These are phyloP conservation scores for Anguilla anguilla DNA, from an alignment of 2,797 vertebrate species.

Conservation along the genomic window DNA sequence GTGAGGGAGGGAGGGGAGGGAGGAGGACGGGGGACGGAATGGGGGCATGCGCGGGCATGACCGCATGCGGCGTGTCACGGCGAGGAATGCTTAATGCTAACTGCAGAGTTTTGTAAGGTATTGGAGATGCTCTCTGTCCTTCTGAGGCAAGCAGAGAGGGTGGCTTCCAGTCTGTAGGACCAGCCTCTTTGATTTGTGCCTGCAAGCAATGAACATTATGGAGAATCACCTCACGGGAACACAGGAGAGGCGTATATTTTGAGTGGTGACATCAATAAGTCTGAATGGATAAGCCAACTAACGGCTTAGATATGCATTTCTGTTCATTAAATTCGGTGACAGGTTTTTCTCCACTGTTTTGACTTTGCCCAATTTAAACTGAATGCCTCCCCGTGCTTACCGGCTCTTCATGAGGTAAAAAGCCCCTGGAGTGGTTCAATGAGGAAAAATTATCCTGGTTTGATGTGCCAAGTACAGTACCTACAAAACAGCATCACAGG, in stretches of 20 bases:
- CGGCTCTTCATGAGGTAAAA: neutral
- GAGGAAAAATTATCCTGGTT: neutral
- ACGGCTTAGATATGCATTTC: neutral
- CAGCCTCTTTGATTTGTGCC: neutral
- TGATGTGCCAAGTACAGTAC: neutral
- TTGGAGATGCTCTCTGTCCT: neutral
- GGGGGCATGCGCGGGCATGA: neutral
- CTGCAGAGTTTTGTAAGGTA: neutral
- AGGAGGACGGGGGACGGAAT: neutral
- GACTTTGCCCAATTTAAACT: neutral
- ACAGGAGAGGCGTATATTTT: neutral
- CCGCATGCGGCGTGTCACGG: neutral
- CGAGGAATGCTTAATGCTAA: neutral
- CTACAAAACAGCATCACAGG: neutral
- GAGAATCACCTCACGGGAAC: neutral
- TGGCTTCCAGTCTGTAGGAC: neutral
- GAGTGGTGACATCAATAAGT: neutral
- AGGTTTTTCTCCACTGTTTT: neutral
- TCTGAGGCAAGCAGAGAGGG: neutral
- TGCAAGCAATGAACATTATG: neutral
- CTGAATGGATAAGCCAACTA: neutral
- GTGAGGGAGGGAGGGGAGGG: neutral
- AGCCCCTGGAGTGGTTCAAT: neutral
- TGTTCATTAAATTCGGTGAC: neutral
- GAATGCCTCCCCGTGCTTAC: neutral